Percentiles rank a stretch among this genome's conserved stretches.
Evolutionary conservation across 2,113 vertebrate genomes (phyloP).

Genomic region (Agapornis roseicollis): DNA sequence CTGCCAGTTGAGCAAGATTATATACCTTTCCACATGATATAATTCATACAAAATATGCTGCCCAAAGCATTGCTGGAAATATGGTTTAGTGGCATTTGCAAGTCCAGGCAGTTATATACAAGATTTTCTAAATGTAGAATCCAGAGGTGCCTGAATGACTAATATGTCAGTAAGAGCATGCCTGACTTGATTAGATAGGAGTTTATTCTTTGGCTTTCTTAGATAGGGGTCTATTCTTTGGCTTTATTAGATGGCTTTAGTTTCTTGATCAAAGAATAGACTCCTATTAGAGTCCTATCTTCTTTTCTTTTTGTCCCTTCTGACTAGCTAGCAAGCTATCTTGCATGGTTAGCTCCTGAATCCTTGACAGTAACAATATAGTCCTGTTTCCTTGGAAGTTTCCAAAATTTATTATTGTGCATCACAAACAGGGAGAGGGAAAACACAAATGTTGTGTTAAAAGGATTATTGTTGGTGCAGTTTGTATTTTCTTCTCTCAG

Average conservation of each 20-base stretch:
- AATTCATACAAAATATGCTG: not conserved
- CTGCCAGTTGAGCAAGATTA: not conserved
- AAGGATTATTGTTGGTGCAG: not conserved
- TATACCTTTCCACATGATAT: not conserved
- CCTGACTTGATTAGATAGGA: slow-evolving; percentile 7
- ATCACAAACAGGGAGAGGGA: not conserved
- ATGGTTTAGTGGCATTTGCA: not conserved
- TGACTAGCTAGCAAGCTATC: not conserved
- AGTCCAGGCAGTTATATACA: slow-evolving; percentile 27
- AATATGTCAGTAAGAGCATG: not conserved
- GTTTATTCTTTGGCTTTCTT: not conserved
- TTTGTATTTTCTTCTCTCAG: not conserved
- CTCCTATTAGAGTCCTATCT: not conserved
- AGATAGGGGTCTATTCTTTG: not conserved
- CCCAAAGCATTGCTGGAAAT: not conserved
- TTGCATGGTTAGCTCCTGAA: not conserved
- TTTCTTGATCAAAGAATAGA: not conserved
- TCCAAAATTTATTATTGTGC: not conserved
- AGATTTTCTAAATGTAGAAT: slow-evolving; percentile 21
- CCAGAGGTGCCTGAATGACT: slow-evolving; percentile 14
- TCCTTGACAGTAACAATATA: not conserved
- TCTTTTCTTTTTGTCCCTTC: not conserved
- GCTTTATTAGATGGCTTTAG: not conserved
- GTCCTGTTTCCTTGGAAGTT: not conserved
- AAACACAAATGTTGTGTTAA: not conserved